These are phyloP conservation scores for Falco biarmicus DNA, from an alignment of 2,797 vertebrate genomes.

Conservation along the genomic window DNA sequence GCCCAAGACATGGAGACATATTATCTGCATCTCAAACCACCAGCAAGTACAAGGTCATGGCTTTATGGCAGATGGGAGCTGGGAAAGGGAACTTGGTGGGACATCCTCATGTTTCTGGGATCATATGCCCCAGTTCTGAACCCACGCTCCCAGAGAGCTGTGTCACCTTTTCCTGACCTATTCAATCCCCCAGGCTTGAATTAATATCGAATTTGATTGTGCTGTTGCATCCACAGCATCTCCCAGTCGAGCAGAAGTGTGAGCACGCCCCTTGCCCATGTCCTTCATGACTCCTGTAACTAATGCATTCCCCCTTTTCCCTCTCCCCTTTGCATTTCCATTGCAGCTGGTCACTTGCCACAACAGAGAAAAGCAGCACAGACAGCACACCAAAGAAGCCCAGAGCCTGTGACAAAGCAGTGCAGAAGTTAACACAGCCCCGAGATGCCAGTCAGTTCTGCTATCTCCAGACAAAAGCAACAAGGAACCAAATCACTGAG, in stretches of 20 bases:
- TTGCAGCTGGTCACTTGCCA: not conserved
- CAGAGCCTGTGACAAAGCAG: constrained; percentile 34
- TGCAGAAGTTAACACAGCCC: not conserved
- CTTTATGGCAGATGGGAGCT: not conserved
- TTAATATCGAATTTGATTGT: not conserved
- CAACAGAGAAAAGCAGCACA: not conserved
- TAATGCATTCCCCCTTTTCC: not conserved
- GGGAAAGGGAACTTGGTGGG: not conserved
- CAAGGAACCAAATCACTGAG: not conserved
- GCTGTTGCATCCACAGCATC: not conserved
- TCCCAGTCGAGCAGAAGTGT: not conserved
- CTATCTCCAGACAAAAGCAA: constrained; percentile 31
- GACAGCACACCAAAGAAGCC: not conserved
- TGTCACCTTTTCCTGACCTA: not conserved
- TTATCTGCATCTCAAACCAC: not conserved
- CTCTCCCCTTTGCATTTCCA: not conserved
- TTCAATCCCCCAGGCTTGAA: not conserved
- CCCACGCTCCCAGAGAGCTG: not conserved
- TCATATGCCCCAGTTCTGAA: fast-evolving
- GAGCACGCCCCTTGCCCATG: fast-evolving
- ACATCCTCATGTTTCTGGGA: not conserved
- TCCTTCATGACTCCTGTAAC: not conserved
- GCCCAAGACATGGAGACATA: not conserved
- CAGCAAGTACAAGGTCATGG: not conserved
- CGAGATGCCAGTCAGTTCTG: constrained; percentile 22